A percentile compares a stretch with the other conserved stretches of the same genome.
phyloP scores from a whole-genome alignment of 2,797 vertebrate species.

The Anguilla megastoma region DNA sequence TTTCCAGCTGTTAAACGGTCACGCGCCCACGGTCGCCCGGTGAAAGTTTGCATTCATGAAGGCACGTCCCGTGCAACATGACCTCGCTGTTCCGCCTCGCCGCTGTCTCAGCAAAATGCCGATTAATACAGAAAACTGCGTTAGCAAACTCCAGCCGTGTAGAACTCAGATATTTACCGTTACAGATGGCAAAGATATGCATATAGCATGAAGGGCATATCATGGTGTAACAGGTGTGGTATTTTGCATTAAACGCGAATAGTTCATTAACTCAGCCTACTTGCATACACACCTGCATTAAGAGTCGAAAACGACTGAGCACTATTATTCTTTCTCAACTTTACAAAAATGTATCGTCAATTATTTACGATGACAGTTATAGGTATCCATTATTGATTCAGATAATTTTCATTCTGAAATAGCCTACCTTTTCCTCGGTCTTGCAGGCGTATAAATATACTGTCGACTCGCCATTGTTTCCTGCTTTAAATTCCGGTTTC shows the following conservation, averaged over 20 bases:
- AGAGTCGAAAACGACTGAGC: background rate
- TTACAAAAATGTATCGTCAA: background rate
- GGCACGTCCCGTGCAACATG: slow-evolving; percentile 50
- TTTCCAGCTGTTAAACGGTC: slow-evolving; percentile 18
- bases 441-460: background rate
- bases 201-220: background rate
- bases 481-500: background rate
- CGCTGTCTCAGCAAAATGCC: slow-evolving; percentile 27
- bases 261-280: background rate
- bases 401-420: background rate
- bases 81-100: slow-evolving; percentile 24
- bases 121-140: background rate
- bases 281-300: background rate
- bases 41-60: slow-evolving; percentile 42
- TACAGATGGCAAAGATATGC: background rate
- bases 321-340: background rate
- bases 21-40: background rate
- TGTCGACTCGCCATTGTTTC: background rate
- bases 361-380: background rate
- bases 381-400: background rate
- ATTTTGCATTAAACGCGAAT: background rate
- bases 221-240: background rate
- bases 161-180: background rate
- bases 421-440: background rate
- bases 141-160: background rate